These are phyloP conservation scores for Plebejus anna DNA, from an alignment of 2,888 invertebrate genomes.

Conservation along the genomic window DNA sequence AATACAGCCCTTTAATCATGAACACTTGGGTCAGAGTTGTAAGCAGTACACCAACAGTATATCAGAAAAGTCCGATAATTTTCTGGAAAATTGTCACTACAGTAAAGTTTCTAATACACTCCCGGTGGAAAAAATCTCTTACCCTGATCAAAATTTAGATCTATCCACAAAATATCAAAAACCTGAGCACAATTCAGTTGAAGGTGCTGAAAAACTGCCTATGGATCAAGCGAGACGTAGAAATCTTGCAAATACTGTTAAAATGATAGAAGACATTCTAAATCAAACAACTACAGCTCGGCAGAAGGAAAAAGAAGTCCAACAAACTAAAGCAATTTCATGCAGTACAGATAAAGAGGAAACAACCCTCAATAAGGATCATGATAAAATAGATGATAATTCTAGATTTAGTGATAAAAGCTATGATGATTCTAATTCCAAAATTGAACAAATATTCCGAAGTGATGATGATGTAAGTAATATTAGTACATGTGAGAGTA, in stretches of 20 bases:
- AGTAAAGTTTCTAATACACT: constrained; percentile 5
- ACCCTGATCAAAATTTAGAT: constrained; percentile 14
- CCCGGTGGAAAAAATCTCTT: not conserved
- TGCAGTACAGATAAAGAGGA: constrained; percentile 28
- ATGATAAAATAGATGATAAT: constrained; percentile 33
- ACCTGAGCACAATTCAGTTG: not conserved
- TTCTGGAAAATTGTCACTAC: not conserved
- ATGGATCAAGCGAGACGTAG: constrained; percentile 44
- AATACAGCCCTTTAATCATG: not conserved
- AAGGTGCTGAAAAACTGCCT: constrained; percentile 18
- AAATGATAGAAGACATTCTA: constrained; percentile 58
- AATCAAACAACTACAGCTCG: constrained; percentile 27
- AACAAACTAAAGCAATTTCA: constrained; percentile 14
- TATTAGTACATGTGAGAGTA: constrained; percentile 24
- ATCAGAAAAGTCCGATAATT: not conserved
- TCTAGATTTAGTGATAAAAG: constrained; percentile 29
- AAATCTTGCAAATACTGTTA: constrained; percentile 63
- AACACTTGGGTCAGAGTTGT: constrained; percentile 14
- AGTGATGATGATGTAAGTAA: constrained; percentile 30
- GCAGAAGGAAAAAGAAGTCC: constrained; percentile 20
- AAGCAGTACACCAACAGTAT: not conserved
- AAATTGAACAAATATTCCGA: constrained; percentile 29
- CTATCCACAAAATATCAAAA: constrained; percentile 24
- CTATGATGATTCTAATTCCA: constrained; percentile 31
- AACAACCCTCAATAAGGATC: constrained; percentile 30